Base-by-base conservation (phyloP, 2,888 invertebrate species). In the Scaptomyza cyrtandrae region DNA sequence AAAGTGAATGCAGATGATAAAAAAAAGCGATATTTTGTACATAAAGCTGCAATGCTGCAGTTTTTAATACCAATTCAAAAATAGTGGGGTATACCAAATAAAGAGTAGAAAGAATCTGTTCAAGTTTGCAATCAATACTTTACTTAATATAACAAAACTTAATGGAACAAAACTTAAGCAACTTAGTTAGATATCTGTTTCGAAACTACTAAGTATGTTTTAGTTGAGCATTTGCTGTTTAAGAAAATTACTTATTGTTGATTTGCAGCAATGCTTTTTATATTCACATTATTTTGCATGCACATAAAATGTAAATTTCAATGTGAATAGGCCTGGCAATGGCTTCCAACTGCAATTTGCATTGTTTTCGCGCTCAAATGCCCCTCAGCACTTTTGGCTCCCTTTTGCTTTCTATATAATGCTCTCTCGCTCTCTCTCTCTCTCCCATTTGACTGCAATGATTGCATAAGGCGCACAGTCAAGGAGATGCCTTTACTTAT, bases 291-390 rank as follows among this genome's bases (percentile, higher is more conserved):
- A 35, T 48, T 68, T 67, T 66, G 70, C 74, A 67, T 86, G 71
- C 76, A 80, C 83, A 77, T 68, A 57, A 73, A 86, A 83, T 80
- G 67, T 55, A 57, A 78, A 83, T 80, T 83, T 82, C 85, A 85
- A 86, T 86, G 86, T 78, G 79, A 72, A 78, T 72, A 73, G 78
- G 75, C 79, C 53, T 57, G 67, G 82, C 80, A 79, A 77, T 82
- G 79, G 79, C 77, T 59, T 48, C 48, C 68, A 72, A 75, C 73
- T 65, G 73, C 79, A 78, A 80, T 78, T 78, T 78, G 79, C 78
- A 82, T 82, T 82, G 82, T 82, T 82, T 82, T 82, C 78, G 65
- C 80, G 67, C 45, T 83, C 77, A 82, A 82, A 77, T 71, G 77
- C 68, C 67, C 68, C 68, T 65, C 41, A 68, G 65, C 58, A 41